Base-by-base conservation (phyloP, 2,113 vertebrate genomes). In the Hoplias malabaricus region DNA sequence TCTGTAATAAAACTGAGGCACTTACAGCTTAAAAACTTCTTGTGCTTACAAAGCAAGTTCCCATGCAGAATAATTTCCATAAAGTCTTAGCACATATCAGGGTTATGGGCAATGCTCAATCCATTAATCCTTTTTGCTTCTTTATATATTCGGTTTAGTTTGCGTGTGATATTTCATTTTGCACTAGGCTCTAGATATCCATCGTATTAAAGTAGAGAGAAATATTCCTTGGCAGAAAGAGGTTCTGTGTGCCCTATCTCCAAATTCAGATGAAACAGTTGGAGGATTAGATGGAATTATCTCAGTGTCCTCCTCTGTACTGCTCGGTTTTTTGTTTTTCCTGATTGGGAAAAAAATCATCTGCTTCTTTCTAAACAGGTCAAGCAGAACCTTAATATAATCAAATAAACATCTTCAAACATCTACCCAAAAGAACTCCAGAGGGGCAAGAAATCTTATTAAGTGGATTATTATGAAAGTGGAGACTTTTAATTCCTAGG, bases 201-300 rank as follows among this genome's bases (percentile, higher is more conserved):
- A 74, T 83, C 59, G 13, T 66, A 69, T 79, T 83, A 73, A 67
- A 76, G 75, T 83, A 74, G 56, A 68, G 29, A 61, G 21, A 48
- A 83, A 71, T 74, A 67, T 66, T 82, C 27, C 53, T 74, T 53
- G 50, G 65, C 66, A 75, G n/a, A 72, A 76, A 33, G 38, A 63
- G 33, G 36, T 61, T 72, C 40, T 65, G n/a, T 72, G 46, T n/a
- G 46, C 31, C 48, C 79, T 79, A 77, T 83, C 69, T 85, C 77
- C 48, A 56, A 66, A 82, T 82, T 76, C 77, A 82, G 56, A 74
- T 54, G 23, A 77, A 73, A 31, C 66, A 65, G 27, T 56, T 34
- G 42, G 29, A 48, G 76, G 72, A 81, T 83, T 83, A 81, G 38
- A 73, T 13, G n/a, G 75, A 68, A 80, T 83, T 80, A 85, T 79